Evolutionary conservation across 64 coral and sea anemone species (phyloP).

Genomic region (Exaiptasia diaphana): DNA sequence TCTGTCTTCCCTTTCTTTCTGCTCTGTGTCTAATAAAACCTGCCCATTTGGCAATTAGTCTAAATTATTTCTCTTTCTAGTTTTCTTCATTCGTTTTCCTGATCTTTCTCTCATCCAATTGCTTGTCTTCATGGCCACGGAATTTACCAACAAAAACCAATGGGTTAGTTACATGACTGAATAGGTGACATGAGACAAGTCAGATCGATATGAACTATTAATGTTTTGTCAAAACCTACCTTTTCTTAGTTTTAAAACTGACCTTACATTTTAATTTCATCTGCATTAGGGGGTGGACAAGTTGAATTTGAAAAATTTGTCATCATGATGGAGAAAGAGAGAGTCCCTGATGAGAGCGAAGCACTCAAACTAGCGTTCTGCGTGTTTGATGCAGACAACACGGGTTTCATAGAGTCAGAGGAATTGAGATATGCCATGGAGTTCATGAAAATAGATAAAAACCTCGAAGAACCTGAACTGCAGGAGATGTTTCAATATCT

Average conservation of each 20-base stretch:
- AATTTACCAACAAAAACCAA: no score
- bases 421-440: constrained; percentile 72
- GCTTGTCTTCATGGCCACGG: no score
- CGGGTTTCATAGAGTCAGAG: constrained; percentile 78
- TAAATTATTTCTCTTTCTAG: no score
- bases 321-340: constrained; percentile 80
- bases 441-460: constrained; percentile 62
- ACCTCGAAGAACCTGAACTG: constrained; percentile 64
- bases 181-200: background rate
- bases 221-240: background rate
- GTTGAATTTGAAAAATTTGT: constrained; percentile 86
- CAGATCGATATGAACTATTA: background rate
- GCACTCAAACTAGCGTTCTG: constrained; percentile 63
- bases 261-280: background rate
- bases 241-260: background rate
- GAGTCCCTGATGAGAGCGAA: constrained; percentile 45
- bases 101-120: no score
- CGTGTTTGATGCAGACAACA: constrained; percentile 84
- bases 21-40: no score
- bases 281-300: constrained; percentile 58
- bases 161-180: no score
- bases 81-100: no score
- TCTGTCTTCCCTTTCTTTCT: no score
- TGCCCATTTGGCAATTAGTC: no score
- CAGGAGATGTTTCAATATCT: constrained; percentile 64